phyloP scores from a whole-genome alignment of 2,888 invertebrate genomes.

The Cosmia trapezina region DNA sequence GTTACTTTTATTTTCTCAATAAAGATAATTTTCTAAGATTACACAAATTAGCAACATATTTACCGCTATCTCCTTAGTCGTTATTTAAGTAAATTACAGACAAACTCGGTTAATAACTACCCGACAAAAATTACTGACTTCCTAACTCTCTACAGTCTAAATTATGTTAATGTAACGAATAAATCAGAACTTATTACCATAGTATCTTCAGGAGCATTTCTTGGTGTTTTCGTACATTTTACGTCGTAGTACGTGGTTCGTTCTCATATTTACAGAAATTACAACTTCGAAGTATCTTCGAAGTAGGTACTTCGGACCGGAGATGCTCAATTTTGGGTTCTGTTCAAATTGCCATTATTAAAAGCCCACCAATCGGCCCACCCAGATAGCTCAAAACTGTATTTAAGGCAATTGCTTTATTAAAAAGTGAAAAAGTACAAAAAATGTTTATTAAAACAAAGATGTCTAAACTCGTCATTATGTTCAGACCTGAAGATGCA shows the following conservation, averaged over 20 bases:
- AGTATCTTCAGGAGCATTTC: conserved; percentile 20
- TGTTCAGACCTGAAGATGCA: conserved; percentile 45
- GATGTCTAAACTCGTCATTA: conserved; percentile 63
- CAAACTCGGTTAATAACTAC: conserved; percentile 30
- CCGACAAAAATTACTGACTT: conserved; percentile 28
- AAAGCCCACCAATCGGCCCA: conserved; percentile 75
- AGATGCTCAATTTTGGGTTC: conserved; percentile 75
- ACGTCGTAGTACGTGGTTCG: conserved; percentile 23
- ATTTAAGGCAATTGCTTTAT: conserved; percentile 70
- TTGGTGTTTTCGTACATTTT: conserved; percentile 29
- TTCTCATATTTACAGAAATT: conserved; percentile 67
- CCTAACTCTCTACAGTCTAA: conserved; percentile 42
- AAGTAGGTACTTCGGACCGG: conserved; percentile 62
- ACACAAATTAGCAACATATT: conserved; percentile 22
- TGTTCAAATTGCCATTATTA: conserved; percentile 80
- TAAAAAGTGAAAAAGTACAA: conserved; percentile 63
- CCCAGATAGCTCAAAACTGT: conserved; percentile 71
- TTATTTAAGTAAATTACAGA: conserved; percentile 36
- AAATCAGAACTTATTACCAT: conserved; percentile 44
- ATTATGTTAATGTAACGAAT: conserved; percentile 49
- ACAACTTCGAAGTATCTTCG: conserved; percentile 60
- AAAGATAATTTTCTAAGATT: conserved; percentile 7
- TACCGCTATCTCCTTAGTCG: conserved; percentile 10
- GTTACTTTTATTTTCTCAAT: conserved; percentile 7
- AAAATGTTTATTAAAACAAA: conserved; percentile 66